Conservation (phyloP, 2,888 invertebrate genomes). For the Fragum sueziense region DNA sequence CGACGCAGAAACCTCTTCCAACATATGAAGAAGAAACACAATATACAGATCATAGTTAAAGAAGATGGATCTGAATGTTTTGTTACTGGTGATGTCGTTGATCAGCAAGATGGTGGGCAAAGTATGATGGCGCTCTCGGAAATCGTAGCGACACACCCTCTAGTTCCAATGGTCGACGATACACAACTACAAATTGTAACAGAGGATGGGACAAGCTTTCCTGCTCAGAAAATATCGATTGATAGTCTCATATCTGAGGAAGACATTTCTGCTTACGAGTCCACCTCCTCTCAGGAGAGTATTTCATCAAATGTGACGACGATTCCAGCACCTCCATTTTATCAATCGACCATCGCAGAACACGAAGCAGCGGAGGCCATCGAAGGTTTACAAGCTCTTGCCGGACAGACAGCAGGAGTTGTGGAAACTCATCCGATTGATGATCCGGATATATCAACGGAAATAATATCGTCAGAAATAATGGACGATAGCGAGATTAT, state of each 20-base stretch:
- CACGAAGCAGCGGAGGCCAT: conserved; percentile 78
- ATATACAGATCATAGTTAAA: conserved; percentile 76
- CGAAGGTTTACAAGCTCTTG: conserved; percentile 78
- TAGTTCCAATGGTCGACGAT: conserved; percentile 47
- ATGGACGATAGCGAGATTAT: conserved; percentile 47
- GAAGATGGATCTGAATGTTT: conserved; percentile 75
- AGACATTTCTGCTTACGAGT: conserved; percentile 65
- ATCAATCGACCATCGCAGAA: conserved; percentile 46
- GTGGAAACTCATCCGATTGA: conserved; percentile 54
- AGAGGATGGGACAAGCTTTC: conserved; percentile 40
- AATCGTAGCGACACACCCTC: conserved; percentile 59
- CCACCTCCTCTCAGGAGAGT: conserved; percentile 10
- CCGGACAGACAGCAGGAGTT: conserved; percentile 72
- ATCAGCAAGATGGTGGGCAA: conserved; percentile 49
- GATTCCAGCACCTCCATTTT: conserved; percentile 2
- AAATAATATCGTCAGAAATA: conserved; percentile 58
- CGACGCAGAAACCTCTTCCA: conserved; percentile 76
- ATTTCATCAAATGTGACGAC: conserved; percentile 9
- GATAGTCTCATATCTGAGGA: conserved; percentile 71
- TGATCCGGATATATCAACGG: conserved; percentile 56
- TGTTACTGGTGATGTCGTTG: conserved; percentile 60
- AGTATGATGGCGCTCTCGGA: conserved; percentile 65
- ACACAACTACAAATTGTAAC: conserved; percentile 51
- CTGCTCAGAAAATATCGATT: conserved; percentile 50
- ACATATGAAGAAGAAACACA: conserved; percentile 80